phyloP scores from a whole-genome alignment of 2,797 vertebrate species.

The Xiphorhynchus erythropygius region DNA sequence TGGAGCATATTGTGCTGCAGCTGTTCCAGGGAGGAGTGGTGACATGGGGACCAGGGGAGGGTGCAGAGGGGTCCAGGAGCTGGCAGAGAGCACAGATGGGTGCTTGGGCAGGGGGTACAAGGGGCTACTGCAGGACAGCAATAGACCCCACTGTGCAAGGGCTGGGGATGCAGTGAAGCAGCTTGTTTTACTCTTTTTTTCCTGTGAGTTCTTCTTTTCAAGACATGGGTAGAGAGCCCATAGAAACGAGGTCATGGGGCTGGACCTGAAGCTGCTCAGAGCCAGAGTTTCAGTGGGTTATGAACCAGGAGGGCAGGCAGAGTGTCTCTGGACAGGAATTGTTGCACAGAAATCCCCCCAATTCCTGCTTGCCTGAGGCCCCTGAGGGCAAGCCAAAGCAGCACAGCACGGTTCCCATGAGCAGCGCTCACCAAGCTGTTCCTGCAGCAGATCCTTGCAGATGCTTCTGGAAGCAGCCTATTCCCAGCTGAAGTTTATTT shows the following conservation, averaged over 20 bases:
- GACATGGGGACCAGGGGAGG: rapidly evolving
- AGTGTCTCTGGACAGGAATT: not conserved
- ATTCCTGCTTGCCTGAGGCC: not conserved
- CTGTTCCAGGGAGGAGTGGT: not conserved
- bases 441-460: constrained; percentile 1
- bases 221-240: not conserved
- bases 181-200: not conserved
- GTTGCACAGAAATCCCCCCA: not conserved
- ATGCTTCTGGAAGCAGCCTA: constrained; percentile 25
- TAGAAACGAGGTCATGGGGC: not conserved
- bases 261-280: not conserved
- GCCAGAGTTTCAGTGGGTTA: not conserved
- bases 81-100: not conserved
- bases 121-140: not conserved
- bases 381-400: rapidly evolving
- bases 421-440: not conserved
- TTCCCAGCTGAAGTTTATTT: constrained; percentile 37
- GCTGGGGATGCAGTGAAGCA: not conserved
- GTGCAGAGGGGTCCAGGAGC: not conserved
- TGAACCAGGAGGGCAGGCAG: not conserved
- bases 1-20: constrained; percentile 33
- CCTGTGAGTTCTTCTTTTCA: not conserved
- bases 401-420: not conserved
- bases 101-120: not conserved
- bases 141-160: not conserved